Conservation (phyloP, 2,797 vertebrate species). For the Phoebastria nigripes region DNA sequence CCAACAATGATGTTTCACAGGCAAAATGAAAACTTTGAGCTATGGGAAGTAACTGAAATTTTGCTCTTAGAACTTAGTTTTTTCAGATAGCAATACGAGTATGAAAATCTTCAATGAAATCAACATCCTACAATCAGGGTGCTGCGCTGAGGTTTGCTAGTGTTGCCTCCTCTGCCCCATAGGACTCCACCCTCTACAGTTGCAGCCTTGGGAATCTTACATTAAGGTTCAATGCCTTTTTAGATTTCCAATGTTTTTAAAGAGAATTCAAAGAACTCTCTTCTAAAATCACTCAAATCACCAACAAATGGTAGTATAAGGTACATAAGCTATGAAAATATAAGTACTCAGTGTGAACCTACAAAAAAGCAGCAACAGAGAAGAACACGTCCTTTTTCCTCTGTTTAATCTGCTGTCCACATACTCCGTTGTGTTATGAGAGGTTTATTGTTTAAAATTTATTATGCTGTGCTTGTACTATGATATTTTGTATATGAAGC, state of each 20-base stretch:
- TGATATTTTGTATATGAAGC: not conserved
- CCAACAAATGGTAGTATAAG: not conserved
- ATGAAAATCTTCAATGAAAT: not conserved
- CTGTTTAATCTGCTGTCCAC: not conserved
- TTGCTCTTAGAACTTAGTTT: not conserved
- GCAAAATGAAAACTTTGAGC: not conserved
- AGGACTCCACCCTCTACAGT: not conserved
- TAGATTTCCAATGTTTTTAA: not conserved
- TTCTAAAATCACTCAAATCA: not conserved
- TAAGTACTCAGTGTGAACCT: not conserved
- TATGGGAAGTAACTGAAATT: not conserved
- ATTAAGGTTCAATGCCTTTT: not conserved
- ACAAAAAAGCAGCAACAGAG: not conserved
- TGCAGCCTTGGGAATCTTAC: not conserved
- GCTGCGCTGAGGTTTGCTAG: not conserved
- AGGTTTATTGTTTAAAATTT: not conserved
- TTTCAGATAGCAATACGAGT: not conserved
- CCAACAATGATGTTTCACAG: not conserved
- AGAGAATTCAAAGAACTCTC: not conserved
- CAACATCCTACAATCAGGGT: too few species aligned
- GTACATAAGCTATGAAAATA: not conserved
- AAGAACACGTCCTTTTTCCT: not conserved
- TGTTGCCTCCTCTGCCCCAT: not conserved
- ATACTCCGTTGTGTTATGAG: not conserved
- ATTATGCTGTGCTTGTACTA: not conserved